Evolutionary conservation across 2,888 invertebrate species (phyloP).

Genomic region (Acanthosepion esculentum): DNA sequence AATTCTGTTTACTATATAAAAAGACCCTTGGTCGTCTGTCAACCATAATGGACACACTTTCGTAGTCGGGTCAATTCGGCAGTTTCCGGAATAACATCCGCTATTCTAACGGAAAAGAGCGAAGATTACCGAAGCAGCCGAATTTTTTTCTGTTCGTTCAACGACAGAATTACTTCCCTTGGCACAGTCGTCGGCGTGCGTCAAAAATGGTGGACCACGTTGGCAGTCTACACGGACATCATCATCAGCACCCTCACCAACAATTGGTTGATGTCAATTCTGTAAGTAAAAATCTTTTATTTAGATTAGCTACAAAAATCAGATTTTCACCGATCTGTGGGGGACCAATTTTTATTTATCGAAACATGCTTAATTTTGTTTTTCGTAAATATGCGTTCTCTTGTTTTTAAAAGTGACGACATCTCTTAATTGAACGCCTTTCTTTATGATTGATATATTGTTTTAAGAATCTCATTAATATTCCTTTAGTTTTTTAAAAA

Average conservation of each 20-base stretch:
- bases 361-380: not conserved
- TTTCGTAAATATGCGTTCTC: not conserved
- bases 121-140: not conserved
- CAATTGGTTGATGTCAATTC: not conserved
- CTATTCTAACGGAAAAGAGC: not conserved
- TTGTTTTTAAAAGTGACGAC: not conserved
- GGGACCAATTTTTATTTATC: too few species aligned
- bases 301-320: too few species aligned
- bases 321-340: too few species aligned
- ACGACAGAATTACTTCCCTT: slow-evolving; percentile 38
- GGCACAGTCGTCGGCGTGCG: not conserved
- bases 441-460: not conserved
- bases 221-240: slow-evolving; percentile 46
- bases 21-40: slow-evolving; percentile 25
- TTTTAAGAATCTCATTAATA: not conserved
- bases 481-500: not conserved
- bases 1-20: not conserved
- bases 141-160: not conserved
- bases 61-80: slow-evolving; percentile 4
- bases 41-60: slow-evolving; percentile 33
- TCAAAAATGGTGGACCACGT: slow-evolving; percentile 49
- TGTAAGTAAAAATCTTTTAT: not conserved
- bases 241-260: slow-evolving; percentile 6
- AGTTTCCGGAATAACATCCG: slow-evolving; percentile 2
- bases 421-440: not conserved